phyloP scores from a whole-genome alignment of 2,888 invertebrate species.

The Rhagonycha lutea region DNA sequence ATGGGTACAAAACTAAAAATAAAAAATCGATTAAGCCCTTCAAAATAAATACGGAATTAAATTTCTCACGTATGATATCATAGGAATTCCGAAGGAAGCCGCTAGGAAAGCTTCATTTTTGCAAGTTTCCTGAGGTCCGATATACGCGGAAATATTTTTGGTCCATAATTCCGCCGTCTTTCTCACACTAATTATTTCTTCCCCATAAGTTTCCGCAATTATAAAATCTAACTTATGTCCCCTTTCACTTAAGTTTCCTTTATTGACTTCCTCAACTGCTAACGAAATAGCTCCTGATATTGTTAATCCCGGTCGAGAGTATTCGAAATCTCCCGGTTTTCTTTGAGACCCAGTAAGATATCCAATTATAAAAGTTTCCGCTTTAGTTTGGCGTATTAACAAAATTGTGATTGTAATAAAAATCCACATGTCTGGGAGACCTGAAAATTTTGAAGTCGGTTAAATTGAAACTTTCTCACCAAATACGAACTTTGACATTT shows the following conservation, averaged over 20 bases:
- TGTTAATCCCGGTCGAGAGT: conserved; percentile 74
- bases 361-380: conserved; percentile 74
- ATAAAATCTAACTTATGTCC: conserved; percentile 79
- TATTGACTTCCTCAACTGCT: conserved; percentile 82
- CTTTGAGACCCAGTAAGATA: conserved; percentile 86
- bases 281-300: conserved; percentile 85
- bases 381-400: conserved; percentile 7
- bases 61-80: conserved; percentile 92
- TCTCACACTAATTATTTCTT: conserved; percentile 83
- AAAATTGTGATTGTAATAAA: conserved; percentile 10
- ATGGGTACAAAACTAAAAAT: conserved; percentile 83
- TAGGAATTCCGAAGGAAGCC: conserved; percentile 89
- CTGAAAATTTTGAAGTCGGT: background rate
- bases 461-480: background rate
- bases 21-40: background rate
- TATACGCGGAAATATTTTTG: conserved; percentile 82
- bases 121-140: conserved; percentile 90
- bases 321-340: conserved; percentile 75
- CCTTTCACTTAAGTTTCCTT: conserved; percentile 54
- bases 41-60: conserved; percentile 2
- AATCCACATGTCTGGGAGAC: conserved; percentile 9
- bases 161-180: conserved; percentile 86
- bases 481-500: background rate
- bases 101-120: conserved; percentile 93
- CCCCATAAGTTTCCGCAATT: conserved; percentile 89